Base-by-base conservation (phyloP, 1,140 invertebrate species). In the Leucophenga varia region DNA sequence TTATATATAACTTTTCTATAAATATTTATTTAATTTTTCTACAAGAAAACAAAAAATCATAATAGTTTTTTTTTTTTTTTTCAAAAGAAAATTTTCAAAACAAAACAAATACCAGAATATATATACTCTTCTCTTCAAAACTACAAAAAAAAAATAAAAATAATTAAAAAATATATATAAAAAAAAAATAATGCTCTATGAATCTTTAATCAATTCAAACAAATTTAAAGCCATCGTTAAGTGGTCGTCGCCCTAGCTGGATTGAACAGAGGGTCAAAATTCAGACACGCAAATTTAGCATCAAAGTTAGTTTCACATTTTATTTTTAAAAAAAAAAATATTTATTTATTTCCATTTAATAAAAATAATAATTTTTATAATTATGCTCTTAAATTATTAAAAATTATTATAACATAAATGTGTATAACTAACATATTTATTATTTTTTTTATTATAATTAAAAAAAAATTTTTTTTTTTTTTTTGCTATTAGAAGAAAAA, bases 261-360 rank as follows among this genome's bases (percentile, higher is more conserved):
- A 73, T 73, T 73, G 70, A 73, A 57, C 70, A 73, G 67, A 73
- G 70, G 70, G 70, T 73, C 70, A 73, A 73, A 73, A 72, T 73
- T 70, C 70, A 73, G 63, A 73, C 70, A 67, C 64, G 70, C 68
- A 73, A 73, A 73, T 73, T 73, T 73, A 73, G 70, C 71, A 73
- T 73, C 70, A 73, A 73, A 73, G 70, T 73, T 73, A 73, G 70
- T 73, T 71, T 73, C 69, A 72, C 69, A 55, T 65, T 59, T 55
- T 63, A 64, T 63, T 65, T 65, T 65, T 65, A n/a, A n/a, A n/a
- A n/a, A n/a, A n/a, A n/a, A n/a, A n/a, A n/a, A n/a, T n/a, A n/a
- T n/a, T n/a, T 41, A 32, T 45, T 52, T 21, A 44, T 64, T 47
- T 67, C 41, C 49, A 53, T 59, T 67, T 67, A 63, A 67, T 67